Evolutionary conservation across 2,888 invertebrate genomes (phyloP).

Genomic region (Rambutsinella grinnellia): DNA sequence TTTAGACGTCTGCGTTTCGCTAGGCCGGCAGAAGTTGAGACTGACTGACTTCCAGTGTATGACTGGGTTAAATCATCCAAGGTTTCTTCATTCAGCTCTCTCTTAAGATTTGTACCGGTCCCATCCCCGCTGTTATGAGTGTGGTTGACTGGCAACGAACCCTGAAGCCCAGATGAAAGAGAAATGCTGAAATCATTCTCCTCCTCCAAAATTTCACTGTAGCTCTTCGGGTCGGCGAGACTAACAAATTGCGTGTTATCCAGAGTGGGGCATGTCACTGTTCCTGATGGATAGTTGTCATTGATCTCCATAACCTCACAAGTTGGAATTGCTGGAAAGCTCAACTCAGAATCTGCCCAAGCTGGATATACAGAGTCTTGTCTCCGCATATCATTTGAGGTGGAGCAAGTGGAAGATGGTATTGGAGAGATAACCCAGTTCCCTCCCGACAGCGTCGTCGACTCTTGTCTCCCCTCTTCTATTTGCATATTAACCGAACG

Average conservation of each 20-base stretch:
- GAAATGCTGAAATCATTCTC: slow-evolving; percentile 53
- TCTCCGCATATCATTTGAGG: slow-evolving; percentile 26
- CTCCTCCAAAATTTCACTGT: slow-evolving; percentile 43
- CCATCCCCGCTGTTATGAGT: too few relatives aligned
- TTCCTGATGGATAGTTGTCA: slow-evolving; percentile 22
- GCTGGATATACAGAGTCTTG: slow-evolving; percentile 35
- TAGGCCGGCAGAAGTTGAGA: too few relatives aligned
- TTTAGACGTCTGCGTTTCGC: not conserved
- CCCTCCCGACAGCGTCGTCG: too few relatives aligned
- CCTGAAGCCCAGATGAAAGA: too few relatives aligned
- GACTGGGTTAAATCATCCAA: too few relatives aligned
- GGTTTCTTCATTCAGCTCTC: too few relatives aligned
- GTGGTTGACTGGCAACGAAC: too few relatives aligned
- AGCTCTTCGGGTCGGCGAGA: slow-evolving; percentile 46
- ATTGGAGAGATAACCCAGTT: too few relatives aligned
- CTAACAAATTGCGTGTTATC: slow-evolving; percentile 23
- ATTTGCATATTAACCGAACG: too few relatives aligned
- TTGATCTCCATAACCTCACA: slow-evolving; percentile 8
- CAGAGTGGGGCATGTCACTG: slow-evolving; percentile 31
- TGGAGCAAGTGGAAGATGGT: slow-evolving; percentile 23
- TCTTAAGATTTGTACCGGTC: too few relatives aligned
- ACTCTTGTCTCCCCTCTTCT: too few relatives aligned
- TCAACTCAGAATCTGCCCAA: slow-evolving; percentile 37
- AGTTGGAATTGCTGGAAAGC: too few relatives aligned
- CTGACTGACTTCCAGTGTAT: not conserved